Evolutionary conservation across 2,797 vertebrate species (phyloP).

Genomic region (Margarornis squamiger): DNA sequence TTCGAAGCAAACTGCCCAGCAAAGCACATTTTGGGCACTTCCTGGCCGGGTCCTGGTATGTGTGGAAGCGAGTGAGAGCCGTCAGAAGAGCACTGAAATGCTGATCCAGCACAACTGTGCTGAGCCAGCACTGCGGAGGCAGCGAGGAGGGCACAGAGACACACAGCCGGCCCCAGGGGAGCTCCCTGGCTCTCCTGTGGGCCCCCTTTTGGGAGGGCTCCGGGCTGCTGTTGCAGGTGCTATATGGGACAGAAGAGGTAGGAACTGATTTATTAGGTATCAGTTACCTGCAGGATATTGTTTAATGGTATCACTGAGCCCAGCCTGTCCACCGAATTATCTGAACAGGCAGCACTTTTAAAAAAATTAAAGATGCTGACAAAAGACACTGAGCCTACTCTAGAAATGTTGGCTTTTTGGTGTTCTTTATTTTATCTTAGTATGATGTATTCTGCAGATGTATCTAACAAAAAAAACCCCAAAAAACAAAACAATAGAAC

Average conservation of each 20-base stretch:
- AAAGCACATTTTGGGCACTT: not conserved
- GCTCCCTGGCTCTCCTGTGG: fast-evolving
- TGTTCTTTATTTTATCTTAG: not conserved
- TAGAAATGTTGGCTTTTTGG: not conserved
- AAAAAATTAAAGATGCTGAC: not conserved
- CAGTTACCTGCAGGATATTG: fast-evolving
- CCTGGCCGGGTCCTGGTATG: not conserved
- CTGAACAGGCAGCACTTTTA: not conserved
- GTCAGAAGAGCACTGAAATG: not conserved
- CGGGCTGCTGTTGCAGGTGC: fast-evolving
- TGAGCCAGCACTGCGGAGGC: fast-evolving
- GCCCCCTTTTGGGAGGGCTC: fast-evolving
- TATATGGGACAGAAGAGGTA: not conserved
- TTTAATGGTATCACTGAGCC: not conserved
- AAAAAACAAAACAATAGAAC: too few relatives aligned
- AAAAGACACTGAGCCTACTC: not conserved
- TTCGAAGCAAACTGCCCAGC: not conserved
- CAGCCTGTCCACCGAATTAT: not conserved
- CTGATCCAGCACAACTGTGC: not conserved
- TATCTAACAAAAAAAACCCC: not conserved
- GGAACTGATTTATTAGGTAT: not conserved
- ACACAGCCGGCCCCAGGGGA: fast-evolving
- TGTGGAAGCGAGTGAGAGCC: fast-evolving
- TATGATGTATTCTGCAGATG: not conserved
- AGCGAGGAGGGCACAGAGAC: not conserved